These are phyloP conservation scores for Pimephales promelas DNA, from an alignment of 2,113 vertebrate species.

Conservation along the genomic window DNA sequence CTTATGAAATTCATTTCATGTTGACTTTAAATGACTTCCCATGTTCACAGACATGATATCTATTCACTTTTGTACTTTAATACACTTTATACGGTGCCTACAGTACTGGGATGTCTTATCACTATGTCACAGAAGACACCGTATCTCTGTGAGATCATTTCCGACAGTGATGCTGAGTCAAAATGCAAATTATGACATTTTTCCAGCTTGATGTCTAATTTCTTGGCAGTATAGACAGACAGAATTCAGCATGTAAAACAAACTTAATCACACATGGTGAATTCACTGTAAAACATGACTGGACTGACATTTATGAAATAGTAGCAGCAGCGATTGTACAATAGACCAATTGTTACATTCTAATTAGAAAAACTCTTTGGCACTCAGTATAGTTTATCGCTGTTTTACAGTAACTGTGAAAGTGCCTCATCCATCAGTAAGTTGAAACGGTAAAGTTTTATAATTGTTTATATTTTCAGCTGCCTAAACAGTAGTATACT, in stretches of 20 bases:
- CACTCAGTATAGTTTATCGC: not conserved
- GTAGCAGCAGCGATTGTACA: not conserved
- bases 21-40: no score
- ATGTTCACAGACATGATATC: no score
- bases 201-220: not conserved
- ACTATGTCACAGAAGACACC: no score
- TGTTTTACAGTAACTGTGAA: not conserved
- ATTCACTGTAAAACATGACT: not conserved
- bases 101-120: not conserved
- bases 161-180: no score
- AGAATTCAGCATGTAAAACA: no score
- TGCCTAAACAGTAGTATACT: no score
- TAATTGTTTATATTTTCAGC: no score
- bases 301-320: not conserved
- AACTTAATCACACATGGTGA: not conserved
- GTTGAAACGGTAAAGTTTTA: no score
- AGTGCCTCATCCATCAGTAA: not conserved
- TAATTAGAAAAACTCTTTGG: not conserved
- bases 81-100: not conserved
- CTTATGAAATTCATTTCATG: no score
- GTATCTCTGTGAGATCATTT: not conserved
- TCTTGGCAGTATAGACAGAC: not conserved
- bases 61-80: no score
- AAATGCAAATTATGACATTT: not conserved
- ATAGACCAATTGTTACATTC: not conserved